A percentile compares a stretch with the other conserved stretches of the same genome.
phyloP scores from a whole-genome alignment of 2,888 invertebrate species.

The Amphipyra berbera region DNA sequence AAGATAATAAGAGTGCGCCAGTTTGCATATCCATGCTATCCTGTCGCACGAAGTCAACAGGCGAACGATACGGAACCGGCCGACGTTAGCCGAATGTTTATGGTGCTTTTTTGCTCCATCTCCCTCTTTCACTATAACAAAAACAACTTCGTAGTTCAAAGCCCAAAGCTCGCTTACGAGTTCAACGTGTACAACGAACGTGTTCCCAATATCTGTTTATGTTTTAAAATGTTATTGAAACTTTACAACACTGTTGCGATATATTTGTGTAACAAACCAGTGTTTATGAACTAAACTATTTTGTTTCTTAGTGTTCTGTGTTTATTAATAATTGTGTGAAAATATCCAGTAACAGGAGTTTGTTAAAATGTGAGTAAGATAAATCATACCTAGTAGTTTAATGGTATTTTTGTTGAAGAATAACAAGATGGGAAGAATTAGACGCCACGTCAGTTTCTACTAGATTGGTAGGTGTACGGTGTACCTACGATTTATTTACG shows the following conservation, averaged over 20 bases:
- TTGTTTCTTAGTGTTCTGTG: conserved; percentile 58
- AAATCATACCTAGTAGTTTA: conserved; percentile 23
- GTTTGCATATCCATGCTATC: conserved; percentile 65
- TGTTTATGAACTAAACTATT: conserved; percentile 63
- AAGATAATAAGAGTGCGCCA: conserved; percentile 9
- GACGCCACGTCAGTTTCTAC: conserved; percentile 22
- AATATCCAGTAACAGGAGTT: conserved; percentile 55
- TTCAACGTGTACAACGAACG: conserved; percentile 64
- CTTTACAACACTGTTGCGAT: conserved; percentile 75
- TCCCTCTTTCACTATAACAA: conserved; percentile 78
- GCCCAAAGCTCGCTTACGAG: conserved; percentile 70
- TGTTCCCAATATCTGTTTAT: conserved; percentile 52
- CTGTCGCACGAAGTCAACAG: conserved; percentile 70
- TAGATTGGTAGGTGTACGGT: conserved; percentile 1
- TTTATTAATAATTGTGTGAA: conserved; percentile 61
- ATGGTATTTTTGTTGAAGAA: conserved; percentile 13
- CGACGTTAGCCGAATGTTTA: conserved; percentile 82
- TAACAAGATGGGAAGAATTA: conserved; percentile 10
- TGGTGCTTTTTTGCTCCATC: conserved; percentile 80
- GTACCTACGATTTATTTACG: conserved; percentile 40
- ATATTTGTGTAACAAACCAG: conserved; percentile 73
- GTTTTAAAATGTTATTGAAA: conserved; percentile 73
- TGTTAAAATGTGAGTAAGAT: conserved; percentile 65
- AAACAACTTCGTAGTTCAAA: conserved; percentile 72
- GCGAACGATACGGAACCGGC: conserved; percentile 73